Percentiles rank a stretch among this genome's conserved stretches.
phyloP scores from a whole-genome alignment of 2,888 invertebrate genomes.

The Pycnomerus fuliginosus region DNA sequence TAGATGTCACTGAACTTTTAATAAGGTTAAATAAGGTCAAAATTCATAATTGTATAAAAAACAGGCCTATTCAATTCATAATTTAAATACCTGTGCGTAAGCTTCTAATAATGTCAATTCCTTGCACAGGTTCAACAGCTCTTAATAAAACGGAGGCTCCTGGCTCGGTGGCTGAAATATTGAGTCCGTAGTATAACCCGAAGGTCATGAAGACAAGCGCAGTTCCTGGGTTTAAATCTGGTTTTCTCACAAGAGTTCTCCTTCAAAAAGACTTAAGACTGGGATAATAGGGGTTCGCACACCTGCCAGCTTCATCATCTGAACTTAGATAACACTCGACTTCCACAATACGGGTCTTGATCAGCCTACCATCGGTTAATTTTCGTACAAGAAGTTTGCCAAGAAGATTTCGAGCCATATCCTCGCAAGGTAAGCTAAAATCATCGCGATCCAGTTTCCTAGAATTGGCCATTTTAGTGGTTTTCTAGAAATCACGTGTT shows the following conservation, averaged over 20 bases:
- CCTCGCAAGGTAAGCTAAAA: constrained; percentile 52
- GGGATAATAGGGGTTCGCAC: background rate
- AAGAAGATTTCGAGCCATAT: constrained; percentile 60
- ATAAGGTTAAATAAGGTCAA: too few species aligned
- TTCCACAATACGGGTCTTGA: constrained; percentile 69
- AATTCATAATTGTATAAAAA: too few species aligned
- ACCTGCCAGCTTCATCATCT: constrained; percentile 62
- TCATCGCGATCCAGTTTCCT: constrained; percentile 12
- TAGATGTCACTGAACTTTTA: too few species aligned
- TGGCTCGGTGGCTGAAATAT: constrained; percentile 65
- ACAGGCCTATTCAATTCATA: too few species aligned
- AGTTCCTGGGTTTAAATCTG: constrained; percentile 67
- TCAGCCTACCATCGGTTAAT: constrained; percentile 53
- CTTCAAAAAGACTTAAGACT: constrained; percentile 1
- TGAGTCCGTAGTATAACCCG: constrained; percentile 74
- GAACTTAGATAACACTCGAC: constrained; percentile 71
- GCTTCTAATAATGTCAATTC: constrained; percentile 58
- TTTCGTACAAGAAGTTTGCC: constrained; percentile 63
- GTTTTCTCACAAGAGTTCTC: constrained; percentile 55
- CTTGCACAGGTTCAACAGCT: constrained; percentile 65
- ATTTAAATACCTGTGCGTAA: constrained; percentile 47
- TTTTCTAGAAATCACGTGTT: too few species aligned
- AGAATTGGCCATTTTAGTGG: constrained; percentile 8
- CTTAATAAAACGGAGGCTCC: constrained; percentile 69
- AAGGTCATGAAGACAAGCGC: constrained; percentile 72